Evolutionary conservation across 2,113 vertebrate species (phyloP).

Genomic region (Patagioenas fasciata): DNA sequence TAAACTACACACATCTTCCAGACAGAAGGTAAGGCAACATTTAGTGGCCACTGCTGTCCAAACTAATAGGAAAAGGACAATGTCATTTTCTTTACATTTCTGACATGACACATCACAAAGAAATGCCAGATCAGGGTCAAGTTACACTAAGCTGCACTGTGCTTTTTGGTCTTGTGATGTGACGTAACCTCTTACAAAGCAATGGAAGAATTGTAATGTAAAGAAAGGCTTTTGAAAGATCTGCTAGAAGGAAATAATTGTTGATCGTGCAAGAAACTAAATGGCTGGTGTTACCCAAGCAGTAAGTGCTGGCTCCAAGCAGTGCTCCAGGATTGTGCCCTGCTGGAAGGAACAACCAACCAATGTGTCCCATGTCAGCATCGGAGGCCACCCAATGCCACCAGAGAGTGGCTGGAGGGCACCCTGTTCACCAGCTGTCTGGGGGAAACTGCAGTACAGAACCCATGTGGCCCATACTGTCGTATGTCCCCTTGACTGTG

Average conservation of each 20-base stretch:
- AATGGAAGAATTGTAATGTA: slow-evolving; percentile 52
- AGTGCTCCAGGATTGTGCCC: background rate
- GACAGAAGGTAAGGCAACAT: background rate
- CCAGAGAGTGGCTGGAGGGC: background rate
- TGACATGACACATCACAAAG: slow-evolving; percentile 48
- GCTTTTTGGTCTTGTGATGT: slow-evolving; percentile 54
- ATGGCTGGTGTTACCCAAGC: background rate
- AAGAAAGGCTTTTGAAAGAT: slow-evolving; percentile 58
- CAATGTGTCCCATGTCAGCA: background rate
- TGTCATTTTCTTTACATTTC: slow-evolving; percentile 49
- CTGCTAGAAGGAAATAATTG: slow-evolving; percentile 46
- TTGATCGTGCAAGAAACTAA: background rate
- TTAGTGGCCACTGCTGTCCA: background rate
- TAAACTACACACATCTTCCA: background rate
- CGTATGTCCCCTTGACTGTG: background rate
- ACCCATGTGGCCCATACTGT: background rate
- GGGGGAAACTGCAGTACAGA: background rate
- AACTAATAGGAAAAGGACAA: background rate
- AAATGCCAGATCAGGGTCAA: slow-evolving; percentile 30
- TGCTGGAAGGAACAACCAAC: background rate
- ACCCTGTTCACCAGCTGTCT: background rate
- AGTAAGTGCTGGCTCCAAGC: background rate
- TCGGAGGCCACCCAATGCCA: background rate
- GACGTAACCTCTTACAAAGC: slow-evolving; percentile 27
- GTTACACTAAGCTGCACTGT: slow-evolving; percentile 33